phyloP scores from a whole-genome alignment of 2,888 invertebrate species.

The Papilio gigon region DNA sequence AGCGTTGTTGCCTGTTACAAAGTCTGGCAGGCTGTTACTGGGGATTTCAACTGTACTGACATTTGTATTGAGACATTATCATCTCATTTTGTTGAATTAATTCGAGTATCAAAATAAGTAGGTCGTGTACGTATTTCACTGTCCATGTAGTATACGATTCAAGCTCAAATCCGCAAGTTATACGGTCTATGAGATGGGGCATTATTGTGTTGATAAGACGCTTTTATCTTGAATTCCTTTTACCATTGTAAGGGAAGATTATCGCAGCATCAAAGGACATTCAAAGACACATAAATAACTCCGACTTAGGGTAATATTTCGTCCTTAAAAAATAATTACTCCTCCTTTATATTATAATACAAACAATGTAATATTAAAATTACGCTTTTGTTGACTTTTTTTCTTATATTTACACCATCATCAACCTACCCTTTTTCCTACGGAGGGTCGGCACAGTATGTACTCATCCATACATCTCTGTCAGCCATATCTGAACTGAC shows the following conservation, averaged over 20 bases:
- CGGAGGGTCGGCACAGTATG: no score
- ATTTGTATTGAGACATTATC: no score
- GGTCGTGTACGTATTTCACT: constrained; percentile 25
- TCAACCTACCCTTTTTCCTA: no score
- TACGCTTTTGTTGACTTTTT: neutral
- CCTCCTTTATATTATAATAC: neutral
- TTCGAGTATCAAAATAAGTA: constrained; percentile 23
- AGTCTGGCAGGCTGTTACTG: no score
- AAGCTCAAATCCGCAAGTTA: constrained; percentile 40
- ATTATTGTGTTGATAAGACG: constrained; percentile 41
- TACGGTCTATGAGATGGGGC: constrained; percentile 35
- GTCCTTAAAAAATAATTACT: constrained; percentile 31
- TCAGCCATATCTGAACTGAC: no score
- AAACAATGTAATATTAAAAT: constrained; percentile 1
- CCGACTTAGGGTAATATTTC: constrained; percentile 28
- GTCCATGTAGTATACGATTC: constrained; percentile 38
- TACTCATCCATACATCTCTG: no score
- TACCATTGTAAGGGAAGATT: constrained; percentile 32
- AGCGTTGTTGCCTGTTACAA: no score
- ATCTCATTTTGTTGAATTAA: no score
- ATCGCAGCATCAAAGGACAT: constrained; percentile 32
- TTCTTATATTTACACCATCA: no score
- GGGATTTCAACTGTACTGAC: no score
- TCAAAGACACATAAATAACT: constrained; percentile 36
- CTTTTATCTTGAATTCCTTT: constrained; percentile 41